Base-by-base conservation (phyloP, 2,888 invertebrate genomes). In the Drosophila suboccidentalis region DNA sequence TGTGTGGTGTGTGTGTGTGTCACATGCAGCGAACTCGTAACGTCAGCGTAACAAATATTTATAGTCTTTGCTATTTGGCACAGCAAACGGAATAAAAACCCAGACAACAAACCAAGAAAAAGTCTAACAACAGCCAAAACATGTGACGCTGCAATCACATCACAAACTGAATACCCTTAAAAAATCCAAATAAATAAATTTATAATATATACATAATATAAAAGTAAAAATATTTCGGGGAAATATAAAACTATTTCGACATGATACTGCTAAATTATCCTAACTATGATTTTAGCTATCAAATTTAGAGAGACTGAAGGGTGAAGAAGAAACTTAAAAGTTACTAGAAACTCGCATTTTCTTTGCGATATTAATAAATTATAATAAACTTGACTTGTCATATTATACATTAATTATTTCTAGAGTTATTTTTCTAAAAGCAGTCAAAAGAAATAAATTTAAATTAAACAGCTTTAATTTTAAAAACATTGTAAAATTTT, bases 1-100 rank as follows among this genome's bases (percentile, higher is more conserved):
- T 55, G 22, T 47, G 36, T 43, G 34, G 32, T 39, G 29, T 65
- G 61, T 73, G 51, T 76, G 57, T 75, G 61, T 77, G 66, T 65
- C 78, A 77, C 66, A 57, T 75, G 67, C 73, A 74, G 66, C 43
- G 69, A 63, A 47, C 63, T 55, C 54, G 60, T 61, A 77, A 79
- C 72, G 83, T 81, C 88, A 90, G 83, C 77, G 89, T 89, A 88
- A 90, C 88, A 88, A 85, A 89, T 87, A 88, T 88, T 90, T 88
- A 88, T 90, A 78, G 90, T 76, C 75, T 61, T 72, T 66, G 74
- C 86, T 68, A 79, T 86, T 80, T 80, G 82, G 80, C 67, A 71
- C 71, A 78, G 55, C 51, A 51, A 57, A 57, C 51, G 34, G 60
- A 72, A 67, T 64, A 53, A 67, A 72, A 75, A 32, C 60, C 59